Evolutionary conservation across 2,888 invertebrate genomes (phyloP), one percentile per base, ranked within the genome.

Genomic region (Hypena proboscidalis): DNA sequence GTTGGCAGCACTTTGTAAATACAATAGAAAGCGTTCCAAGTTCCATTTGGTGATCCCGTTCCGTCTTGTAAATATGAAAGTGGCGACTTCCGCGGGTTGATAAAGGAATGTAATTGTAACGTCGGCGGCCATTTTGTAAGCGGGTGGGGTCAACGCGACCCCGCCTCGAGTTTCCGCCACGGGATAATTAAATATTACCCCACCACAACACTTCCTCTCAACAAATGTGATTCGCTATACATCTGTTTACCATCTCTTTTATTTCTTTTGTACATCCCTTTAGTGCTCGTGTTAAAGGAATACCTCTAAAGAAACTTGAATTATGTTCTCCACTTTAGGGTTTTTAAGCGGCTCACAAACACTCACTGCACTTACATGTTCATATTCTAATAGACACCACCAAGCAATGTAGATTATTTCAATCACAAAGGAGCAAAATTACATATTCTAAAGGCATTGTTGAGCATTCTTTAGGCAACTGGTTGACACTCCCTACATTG

Each of bases 111-210:
- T 85, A 83, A 89, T 86, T 87, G 86, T 86, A 78, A 78, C 74
- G 71, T 68, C 62, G 77, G 80, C 89, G 75, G 90, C 90, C 90
- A 90, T 90, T 87, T 90, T 90, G 86, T 77, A 75, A 66, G 74
- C 88, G 86, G 90, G 90, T 83, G 88, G 90, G 90, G 89, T 89
- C 87, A 88, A 70, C 64, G 53, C 73, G 88, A 87, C 81, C 86
- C 90, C 90, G 90, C 90, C 90, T 89, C 60, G 77, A 79, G 71
- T 83, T 89, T 89, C 90, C 90, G 88, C 80, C 52, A 75, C 73
- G 63, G 83, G 77, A 88, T 88, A 90, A 89, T 90, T 90, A 90
- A 88, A 85, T 86, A 83, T 83, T 82, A 83, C 88, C 88, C 89
- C 85, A 85, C 89, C 77, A 83, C 73, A 67, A 63, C 60, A 64